Conservation (phyloP, 2,888 invertebrate genomes). For the Entomobrya proxima region DNA sequence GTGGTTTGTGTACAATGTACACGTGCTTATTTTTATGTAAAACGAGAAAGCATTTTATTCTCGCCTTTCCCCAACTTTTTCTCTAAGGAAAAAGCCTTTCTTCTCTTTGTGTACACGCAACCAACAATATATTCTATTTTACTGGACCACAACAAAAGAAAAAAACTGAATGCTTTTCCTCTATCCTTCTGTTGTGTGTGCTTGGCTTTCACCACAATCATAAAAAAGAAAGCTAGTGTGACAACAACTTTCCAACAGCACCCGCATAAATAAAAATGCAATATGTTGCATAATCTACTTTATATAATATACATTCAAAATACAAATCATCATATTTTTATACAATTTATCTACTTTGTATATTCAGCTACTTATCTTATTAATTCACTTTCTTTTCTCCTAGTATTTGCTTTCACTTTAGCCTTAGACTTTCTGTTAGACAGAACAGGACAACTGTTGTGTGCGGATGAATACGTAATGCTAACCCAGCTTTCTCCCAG, state of each 20-base stretch:
- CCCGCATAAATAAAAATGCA: too few relatives aligned
- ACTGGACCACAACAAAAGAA: neutral
- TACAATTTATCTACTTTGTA: neutral
- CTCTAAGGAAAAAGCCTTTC: too few relatives aligned
- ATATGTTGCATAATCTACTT: neutral
- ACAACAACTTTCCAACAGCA: too few relatives aligned
- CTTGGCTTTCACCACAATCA: slow-evolving; percentile 15
- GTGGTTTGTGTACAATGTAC: neutral
- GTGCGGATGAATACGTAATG: too few relatives aligned
- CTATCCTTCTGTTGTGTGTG: neutral
- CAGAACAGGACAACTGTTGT: too few relatives aligned
- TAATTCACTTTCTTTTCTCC: neutral
- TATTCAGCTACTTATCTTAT: neutral
- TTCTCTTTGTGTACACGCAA: neutral
- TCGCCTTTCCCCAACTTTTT: neutral
- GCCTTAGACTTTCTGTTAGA: too few relatives aligned
- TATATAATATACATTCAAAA: neutral
- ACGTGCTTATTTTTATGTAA: neutral
- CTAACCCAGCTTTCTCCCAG: too few relatives aligned
- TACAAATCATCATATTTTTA: neutral
- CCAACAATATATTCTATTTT: neutral
- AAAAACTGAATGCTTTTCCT: neutral
- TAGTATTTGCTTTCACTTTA: neutral
- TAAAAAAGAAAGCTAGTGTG: neutral
- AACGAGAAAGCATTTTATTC: neutral